These are phyloP conservation scores for Actinostola sp. DNA, from an alignment of 92 coral and sea anemone genomes.

Conservation along the genomic window DNA sequence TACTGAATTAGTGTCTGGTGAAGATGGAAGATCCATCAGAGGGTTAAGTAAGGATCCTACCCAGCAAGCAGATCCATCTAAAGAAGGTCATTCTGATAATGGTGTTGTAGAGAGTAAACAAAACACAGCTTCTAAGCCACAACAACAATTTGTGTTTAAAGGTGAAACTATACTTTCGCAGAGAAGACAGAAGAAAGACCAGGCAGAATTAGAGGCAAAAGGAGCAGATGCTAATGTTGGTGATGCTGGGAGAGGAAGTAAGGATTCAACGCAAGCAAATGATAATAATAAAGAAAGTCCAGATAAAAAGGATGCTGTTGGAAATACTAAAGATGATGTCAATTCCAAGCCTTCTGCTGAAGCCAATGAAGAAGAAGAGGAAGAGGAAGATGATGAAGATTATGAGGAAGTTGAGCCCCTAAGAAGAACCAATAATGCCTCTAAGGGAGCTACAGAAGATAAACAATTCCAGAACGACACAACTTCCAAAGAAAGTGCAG, in stretches of 20 bases:
- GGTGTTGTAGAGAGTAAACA: neutral
- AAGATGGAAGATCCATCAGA: too few relatives aligned
- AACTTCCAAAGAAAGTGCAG: neutral
- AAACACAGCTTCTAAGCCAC: neutral
- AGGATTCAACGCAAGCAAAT: too few relatives aligned
- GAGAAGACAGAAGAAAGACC: neutral
- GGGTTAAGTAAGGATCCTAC: too few relatives aligned
- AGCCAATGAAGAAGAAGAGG: conserved; percentile 24
- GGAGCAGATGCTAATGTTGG: neutral
- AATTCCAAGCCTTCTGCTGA: neutral
- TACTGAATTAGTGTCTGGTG: too few relatives aligned
- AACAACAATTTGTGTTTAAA: neutral
- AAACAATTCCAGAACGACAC: neutral
- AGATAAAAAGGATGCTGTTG: neutral
- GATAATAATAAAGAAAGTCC: neutral
- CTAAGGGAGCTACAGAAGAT: neutral
- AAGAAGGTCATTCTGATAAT: neutral
- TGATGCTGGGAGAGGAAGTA: neutral
- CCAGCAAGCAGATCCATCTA: neutral
- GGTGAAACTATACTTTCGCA: conserved; percentile 4
- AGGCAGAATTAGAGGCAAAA: neutral
- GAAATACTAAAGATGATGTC: neutral
- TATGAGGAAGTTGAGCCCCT: conserved; percentile 37
- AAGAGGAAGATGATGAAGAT: conserved; percentile 24
- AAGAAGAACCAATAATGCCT: neutral